Evolutionary conservation across 2,888 invertebrate species (phyloP).

Genomic region (Acanthosepion esculentum): DNA sequence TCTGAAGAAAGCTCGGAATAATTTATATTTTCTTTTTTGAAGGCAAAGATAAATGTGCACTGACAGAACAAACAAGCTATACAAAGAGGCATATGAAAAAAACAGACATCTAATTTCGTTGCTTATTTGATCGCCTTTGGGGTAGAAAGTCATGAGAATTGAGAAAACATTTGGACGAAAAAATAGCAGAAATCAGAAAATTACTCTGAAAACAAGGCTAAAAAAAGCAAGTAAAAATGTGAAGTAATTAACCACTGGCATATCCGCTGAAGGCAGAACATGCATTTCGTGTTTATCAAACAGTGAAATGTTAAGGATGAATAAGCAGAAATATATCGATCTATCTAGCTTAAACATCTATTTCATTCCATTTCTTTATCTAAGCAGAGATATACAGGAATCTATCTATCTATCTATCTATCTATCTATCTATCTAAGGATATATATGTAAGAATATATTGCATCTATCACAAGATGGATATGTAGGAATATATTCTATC

Average conservation of each 20-base stretch:
- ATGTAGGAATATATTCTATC: accelerated
- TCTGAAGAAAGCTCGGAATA: not conserved
- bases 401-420: not conserved
- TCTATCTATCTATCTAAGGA: not conserved
- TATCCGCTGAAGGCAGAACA: not conserved
- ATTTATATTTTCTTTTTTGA: not conserved
- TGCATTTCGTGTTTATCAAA: not conserved
- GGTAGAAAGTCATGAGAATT: not conserved
- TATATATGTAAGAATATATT: not conserved
- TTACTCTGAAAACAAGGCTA: not conserved
- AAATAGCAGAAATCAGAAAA: not conserved
- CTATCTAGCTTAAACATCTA: too few species aligned
- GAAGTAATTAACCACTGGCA: not conserved
- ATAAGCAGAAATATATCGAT: not conserved
- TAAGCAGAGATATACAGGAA: too few species aligned
- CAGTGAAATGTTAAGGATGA: not conserved
- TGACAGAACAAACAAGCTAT: too few species aligned
- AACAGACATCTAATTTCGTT: not conserved
- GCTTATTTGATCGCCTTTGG: not conserved
- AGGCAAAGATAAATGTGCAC: not conserved
- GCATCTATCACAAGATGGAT: not conserved
- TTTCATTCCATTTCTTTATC: too few species aligned
- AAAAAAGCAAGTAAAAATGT: not conserved
- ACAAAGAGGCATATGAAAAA: not conserved
- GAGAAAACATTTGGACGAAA: too few species aligned